These are phyloP conservation scores for Micropoecilia bifurca DNA, from an alignment of 2,797 vertebrate genomes.

Conservation along the genomic window DNA sequence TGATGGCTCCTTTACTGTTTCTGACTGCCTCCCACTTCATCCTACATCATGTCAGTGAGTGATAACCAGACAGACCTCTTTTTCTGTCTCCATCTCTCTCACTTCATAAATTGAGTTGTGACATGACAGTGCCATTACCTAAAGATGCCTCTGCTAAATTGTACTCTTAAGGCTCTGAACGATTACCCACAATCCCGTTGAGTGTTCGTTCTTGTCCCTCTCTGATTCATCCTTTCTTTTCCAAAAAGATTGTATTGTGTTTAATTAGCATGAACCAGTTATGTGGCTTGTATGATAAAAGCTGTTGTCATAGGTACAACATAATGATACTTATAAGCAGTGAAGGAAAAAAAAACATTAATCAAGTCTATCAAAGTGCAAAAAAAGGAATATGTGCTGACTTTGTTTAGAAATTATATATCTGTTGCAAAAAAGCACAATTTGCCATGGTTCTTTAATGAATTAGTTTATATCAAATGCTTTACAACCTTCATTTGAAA, in stretches of 20 bases:
- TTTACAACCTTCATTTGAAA: background rate
- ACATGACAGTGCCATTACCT: slow-evolving; percentile 74
- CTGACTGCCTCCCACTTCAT: slow-evolving; percentile 46
- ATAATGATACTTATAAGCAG: background rate
- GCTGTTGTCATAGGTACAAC: background rate
- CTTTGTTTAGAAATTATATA: too few species aligned
- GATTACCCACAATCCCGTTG: slow-evolving; percentile 60
- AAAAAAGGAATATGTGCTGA: background rate
- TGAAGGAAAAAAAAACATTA: background rate
- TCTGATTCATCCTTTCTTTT: slow-evolving; percentile 15
- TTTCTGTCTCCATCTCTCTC: slow-evolving; percentile 23
- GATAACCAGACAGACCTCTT: slow-evolving; percentile 45
- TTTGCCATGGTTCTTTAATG: background rate
- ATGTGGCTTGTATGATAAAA: background rate
- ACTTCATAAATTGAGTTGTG: slow-evolving; percentile 65
- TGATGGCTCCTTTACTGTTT: slow-evolving; percentile 25
- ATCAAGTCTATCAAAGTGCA: background rate
- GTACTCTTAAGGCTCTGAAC: slow-evolving; percentile 68
- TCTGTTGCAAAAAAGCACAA: too few species aligned
- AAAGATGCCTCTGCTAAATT: slow-evolving; percentile 67
- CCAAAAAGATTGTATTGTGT: slow-evolving; percentile 9
- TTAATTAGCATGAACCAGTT: background rate
- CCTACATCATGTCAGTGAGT: slow-evolving; percentile 49
- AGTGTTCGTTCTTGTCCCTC: slow-evolving; percentile 41
- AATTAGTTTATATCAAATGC: background rate